phyloP scores from a whole-genome alignment of 2,888 invertebrate species.

The Dryobota labecula region DNA sequence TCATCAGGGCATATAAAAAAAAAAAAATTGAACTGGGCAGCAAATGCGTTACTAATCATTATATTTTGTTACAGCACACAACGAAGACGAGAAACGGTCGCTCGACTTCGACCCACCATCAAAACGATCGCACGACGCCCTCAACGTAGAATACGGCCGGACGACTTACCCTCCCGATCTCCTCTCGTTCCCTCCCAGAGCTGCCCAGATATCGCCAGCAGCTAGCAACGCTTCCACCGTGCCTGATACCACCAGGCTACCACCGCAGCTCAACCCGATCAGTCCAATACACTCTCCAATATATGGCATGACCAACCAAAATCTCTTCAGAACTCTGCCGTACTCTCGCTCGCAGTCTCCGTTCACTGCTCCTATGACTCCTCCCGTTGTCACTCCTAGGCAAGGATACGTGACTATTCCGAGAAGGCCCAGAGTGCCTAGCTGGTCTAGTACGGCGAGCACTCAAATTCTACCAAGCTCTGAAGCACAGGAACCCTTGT shows the following conservation, averaged over 20 bases:
- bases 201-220: conserved; percentile 93
- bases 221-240: conserved; percentile 96
- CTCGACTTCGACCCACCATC: conserved; percentile 92
- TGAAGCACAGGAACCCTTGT: conserved; percentile 94
- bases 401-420: conserved; percentile 97
- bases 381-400: conserved; percentile 93
- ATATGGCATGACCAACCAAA: conserved; percentile 92
- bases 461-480: conserved; percentile 87
- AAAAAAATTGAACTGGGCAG: too few relatives aligned
- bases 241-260: conserved; percentile 92
- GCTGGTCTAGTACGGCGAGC: conserved; percentile 93
- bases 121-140: conserved; percentile 89
- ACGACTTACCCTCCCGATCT: conserved; percentile 95
- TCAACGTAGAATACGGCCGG: conserved; percentile 90
- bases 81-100: conserved; percentile 93
- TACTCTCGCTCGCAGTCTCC: conserved; percentile 95
- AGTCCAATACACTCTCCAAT: conserved; percentile 93
- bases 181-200: conserved; percentile 94
- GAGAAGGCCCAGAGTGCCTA: conserved; percentile 94
- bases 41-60: too few relatives aligned
- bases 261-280: conserved; percentile 90
- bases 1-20: conserved; percentile 11
- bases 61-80: conserved; percentile 86
- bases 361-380: conserved; percentile 91
- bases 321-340: conserved; percentile 94